Conservation (phyloP, 2,888 invertebrate genomes). For the Eupithecia centaureata region DNA sequence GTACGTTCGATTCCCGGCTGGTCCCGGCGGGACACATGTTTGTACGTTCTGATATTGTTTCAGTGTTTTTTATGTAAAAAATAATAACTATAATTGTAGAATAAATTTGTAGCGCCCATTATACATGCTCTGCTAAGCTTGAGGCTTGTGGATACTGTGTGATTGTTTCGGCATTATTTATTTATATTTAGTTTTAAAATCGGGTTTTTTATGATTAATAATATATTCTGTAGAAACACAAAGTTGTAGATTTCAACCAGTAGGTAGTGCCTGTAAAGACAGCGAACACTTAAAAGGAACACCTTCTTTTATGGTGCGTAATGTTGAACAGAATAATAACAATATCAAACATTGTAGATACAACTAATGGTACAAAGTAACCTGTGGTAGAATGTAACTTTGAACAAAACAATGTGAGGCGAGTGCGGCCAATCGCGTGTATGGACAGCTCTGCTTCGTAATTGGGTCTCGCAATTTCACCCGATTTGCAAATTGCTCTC, state of each 20-base stretch:
- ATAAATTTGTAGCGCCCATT: too few species aligned
- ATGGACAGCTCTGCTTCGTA: constrained; percentile 37
- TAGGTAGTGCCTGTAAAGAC: not conserved
- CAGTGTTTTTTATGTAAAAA: too few species aligned
- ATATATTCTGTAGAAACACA: too few species aligned
- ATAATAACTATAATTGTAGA: too few species aligned
- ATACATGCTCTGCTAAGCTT: too few species aligned
- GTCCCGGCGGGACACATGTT: too few species aligned
- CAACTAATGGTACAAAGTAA: not conserved
- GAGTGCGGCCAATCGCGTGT: constrained; percentile 26
- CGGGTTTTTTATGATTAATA: too few species aligned
- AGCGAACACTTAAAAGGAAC: not conserved
- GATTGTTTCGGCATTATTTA: too few species aligned
- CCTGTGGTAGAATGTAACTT: constrained; percentile 1
- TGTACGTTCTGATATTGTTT: too few species aligned
- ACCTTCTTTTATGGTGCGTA: not conserved
- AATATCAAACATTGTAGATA: not conserved
- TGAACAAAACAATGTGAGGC: constrained; percentile 8
- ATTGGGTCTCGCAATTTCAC: constrained; percentile 43
- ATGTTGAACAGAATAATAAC: not conserved
- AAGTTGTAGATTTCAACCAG: not conserved
- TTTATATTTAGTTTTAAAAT: too few species aligned
- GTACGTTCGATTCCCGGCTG: too few species aligned
- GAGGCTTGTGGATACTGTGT: too few species aligned
- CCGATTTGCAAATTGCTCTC: constrained; percentile 45